Conservation (phyloP, 2,113 vertebrate genomes). For the Rostratula benghalensis region DNA sequence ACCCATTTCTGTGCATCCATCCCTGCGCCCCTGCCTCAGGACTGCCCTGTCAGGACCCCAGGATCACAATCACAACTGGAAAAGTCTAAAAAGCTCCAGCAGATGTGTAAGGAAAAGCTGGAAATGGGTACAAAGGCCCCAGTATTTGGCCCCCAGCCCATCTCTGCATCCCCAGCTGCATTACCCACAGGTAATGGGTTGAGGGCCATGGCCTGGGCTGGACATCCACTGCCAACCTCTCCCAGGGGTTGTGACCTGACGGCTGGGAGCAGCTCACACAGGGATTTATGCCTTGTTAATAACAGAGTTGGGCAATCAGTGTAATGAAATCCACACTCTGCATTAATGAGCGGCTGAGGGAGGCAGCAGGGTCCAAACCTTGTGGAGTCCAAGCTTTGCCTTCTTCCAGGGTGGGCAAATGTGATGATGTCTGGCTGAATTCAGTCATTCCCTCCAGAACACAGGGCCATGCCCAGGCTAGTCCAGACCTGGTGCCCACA, state of each 20-base stretch:
- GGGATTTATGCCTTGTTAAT: conserved; percentile 62
- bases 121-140: background rate
- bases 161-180: background rate
- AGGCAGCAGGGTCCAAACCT: background rate
- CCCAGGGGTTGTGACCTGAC: background rate
- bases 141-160: background rate
- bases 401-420: background rate
- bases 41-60: rapidly evolving
- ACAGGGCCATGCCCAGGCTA: background rate
- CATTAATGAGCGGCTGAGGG: background rate
- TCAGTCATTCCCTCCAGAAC: background rate
- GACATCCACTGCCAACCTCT: background rate
- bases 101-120: background rate
- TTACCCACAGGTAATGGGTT: background rate
- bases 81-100: background rate
- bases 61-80: background rate
- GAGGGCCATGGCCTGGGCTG: background rate
- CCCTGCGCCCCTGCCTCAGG: background rate
- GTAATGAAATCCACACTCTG: conserved; percentile 55
- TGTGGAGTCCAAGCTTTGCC: background rate
- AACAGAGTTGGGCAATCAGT: conserved; percentile 37
- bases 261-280: background rate
- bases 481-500: background rate
- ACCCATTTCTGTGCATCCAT: background rate
- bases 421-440: background rate